Percentiles rank a stretch among this genome's conserved stretches.
phyloP scores from a whole-genome alignment of 2,113 vertebrate species.

The Gymnarchus niloticus region DNA sequence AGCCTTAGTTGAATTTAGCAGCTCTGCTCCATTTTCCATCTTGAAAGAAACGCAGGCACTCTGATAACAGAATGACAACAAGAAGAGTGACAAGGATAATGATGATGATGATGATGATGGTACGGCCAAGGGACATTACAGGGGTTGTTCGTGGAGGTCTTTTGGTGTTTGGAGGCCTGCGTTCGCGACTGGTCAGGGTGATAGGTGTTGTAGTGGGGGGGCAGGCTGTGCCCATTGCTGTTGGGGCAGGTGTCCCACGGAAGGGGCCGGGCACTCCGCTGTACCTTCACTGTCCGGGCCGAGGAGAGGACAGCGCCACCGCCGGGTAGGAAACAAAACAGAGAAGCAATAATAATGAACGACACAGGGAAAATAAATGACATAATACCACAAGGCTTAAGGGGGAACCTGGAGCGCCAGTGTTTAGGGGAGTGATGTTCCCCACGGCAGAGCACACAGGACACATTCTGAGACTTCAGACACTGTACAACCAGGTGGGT shows the following conservation, averaged over 20 bases:
- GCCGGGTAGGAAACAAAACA: conserved; percentile 37
- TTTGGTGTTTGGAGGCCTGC: conserved; percentile 63
- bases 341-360: conserved; percentile 52
- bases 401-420: background rate
- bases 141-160: conserved; percentile 67
- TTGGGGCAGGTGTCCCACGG: conserved; percentile 75
- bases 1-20: no score
- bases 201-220: conserved; percentile 80
- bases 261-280: conserved; percentile 81
- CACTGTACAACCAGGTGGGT: background rate
- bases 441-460: background rate
- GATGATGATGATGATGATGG: background rate
- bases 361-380: background rate
- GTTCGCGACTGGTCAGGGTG: conserved; percentile 77
- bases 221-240: conserved; percentile 72
- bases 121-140: conserved; percentile 57
- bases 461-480: background rate
- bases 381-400: background rate
- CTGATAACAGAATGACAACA: background rate
- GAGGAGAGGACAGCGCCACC: conserved; percentile 46
- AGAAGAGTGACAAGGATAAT: background rate
- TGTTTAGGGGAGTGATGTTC: background rate
- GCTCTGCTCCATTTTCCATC: background rate
- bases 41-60: background rate
- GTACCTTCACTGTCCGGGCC: conserved; percentile 81